These are phyloP conservation scores for Cepaea hortensis DNA, from an alignment of 2,888 invertebrate species.

Conservation along the genomic window DNA sequence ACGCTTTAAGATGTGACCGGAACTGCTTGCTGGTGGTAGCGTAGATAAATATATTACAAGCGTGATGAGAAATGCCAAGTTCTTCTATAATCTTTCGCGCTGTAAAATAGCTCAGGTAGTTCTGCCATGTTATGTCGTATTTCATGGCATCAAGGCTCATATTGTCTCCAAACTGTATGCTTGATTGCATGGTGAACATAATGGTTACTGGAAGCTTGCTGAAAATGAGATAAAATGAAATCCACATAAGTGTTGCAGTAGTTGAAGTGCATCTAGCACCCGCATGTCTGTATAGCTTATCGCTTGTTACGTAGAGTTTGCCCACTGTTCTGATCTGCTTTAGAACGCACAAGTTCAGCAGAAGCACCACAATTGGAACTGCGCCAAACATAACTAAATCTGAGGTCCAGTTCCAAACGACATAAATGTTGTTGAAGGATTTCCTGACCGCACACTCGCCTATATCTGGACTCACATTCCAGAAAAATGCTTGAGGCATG, in stretches of 20 bases:
- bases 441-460: slow-evolving; percentile 55
- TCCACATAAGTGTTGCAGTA: slow-evolving; percentile 67
- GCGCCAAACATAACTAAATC: slow-evolving; percentile 65
- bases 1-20: slow-evolving; percentile 45
- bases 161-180: slow-evolving; percentile 58
- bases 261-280: slow-evolving; percentile 54
- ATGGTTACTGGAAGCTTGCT: slow-evolving; percentile 70
- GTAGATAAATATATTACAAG: slow-evolving; percentile 71
- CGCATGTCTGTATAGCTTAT: slow-evolving; percentile 41
- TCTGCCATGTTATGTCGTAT: slow-evolving; percentile 65
- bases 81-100: slow-evolving; percentile 67
- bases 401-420: slow-evolving; percentile 64
- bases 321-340: slow-evolving; percentile 54
- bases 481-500: slow-evolving; percentile 71
- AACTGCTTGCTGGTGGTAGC: slow-evolving; percentile 63
- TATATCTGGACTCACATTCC: slow-evolving; percentile 61
- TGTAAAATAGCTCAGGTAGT: slow-evolving; percentile 65
- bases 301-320: slow-evolving; percentile 46
- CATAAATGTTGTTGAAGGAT: slow-evolving; percentile 57
- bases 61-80: slow-evolving; percentile 72
- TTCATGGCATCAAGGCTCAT: slow-evolving; percentile 61
- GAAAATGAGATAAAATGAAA: slow-evolving; percentile 71
- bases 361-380: slow-evolving; percentile 62
- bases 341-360: slow-evolving; percentile 66
- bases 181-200: slow-evolving; percentile 62